Conservation (phyloP, 2,797 vertebrate genomes). For the Scolopax rusticola region DNA sequence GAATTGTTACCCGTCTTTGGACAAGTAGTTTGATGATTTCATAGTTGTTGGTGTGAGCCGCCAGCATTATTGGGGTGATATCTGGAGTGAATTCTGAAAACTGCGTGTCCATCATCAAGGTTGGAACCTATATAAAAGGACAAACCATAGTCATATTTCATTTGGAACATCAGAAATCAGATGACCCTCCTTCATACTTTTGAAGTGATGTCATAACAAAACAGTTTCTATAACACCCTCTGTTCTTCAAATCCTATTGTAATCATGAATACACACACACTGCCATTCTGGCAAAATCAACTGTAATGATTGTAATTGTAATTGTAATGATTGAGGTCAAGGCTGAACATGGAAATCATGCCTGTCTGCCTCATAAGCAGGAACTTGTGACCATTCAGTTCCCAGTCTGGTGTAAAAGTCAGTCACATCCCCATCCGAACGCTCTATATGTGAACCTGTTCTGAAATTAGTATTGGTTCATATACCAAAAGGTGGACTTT, state of each 20-base stretch:
- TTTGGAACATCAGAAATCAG: neutral
- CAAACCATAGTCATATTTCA: neutral
- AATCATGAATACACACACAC: neutral
- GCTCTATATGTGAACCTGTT: neutral
- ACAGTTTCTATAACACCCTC: accelerated
- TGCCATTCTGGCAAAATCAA: neutral
- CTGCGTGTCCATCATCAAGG: slow-evolving; percentile 97
- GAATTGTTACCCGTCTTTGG: slow-evolving; percentile 93
- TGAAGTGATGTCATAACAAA: neutral
- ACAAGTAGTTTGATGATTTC: slow-evolving; percentile 99
- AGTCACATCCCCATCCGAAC: neutral
- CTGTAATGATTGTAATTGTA: no score
- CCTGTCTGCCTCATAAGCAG: neutral
- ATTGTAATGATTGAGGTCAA: no score
- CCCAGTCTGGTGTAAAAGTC: neutral
- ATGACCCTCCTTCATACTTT: neutral
- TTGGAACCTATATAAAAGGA: slow-evolving; percentile 85
- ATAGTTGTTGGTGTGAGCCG: slow-evolving; percentile 98
- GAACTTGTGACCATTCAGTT: neutral
- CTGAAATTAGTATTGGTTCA: neutral
- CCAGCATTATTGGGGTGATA: slow-evolving; percentile 98
- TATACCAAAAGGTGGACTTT: neutral
- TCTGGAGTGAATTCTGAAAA: slow-evolving; percentile 98
- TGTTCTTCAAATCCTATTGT: neutral
- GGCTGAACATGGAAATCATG: neutral